These are phyloP conservation scores for Entosphenus tridentatus DNA, from an alignment of 2,113 vertebrate genomes.

Conservation along the genomic window DNA sequence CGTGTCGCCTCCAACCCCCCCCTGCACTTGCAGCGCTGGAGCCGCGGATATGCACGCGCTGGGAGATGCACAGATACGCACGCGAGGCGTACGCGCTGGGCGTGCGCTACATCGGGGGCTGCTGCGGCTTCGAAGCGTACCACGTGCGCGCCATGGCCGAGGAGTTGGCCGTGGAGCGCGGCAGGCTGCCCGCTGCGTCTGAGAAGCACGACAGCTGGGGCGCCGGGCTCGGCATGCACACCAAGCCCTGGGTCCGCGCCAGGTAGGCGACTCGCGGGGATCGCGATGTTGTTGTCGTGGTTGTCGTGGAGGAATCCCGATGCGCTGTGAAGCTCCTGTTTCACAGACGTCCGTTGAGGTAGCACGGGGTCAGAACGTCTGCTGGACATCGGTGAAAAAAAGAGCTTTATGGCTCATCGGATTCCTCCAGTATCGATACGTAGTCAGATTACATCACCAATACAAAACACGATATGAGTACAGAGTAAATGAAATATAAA, in stretches of 20 bases:
- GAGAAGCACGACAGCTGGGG: slow-evolving; percentile 84
- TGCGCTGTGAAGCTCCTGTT: not conserved
- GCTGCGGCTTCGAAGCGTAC: slow-evolving; percentile 83
- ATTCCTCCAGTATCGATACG: not conserved
- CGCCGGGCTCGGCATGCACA: slow-evolving; percentile 55
- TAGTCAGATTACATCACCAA: not conserved
- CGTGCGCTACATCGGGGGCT: slow-evolving; percentile 63
- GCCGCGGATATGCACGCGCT: slow-evolving; percentile 57
- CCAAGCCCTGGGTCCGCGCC: slow-evolving; percentile 87
- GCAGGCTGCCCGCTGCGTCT: slow-evolving; percentile 45
- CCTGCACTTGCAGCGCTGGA: slow-evolving; percentile 35
- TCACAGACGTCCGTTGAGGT: not conserved
- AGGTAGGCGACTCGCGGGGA: slow-evolving; percentile 30
- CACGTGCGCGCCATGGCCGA: slow-evolving; percentile 65
- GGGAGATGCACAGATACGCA: slow-evolving; percentile 81
- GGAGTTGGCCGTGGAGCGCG: slow-evolving; percentile 53
- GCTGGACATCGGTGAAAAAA: not conserved
- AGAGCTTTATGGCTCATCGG: not conserved
- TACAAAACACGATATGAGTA: too few species aligned
- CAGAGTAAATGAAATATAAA: too few species aligned
- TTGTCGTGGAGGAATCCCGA: not conserved
- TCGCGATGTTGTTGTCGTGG: not conserved
- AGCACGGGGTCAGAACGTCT: not conserved
- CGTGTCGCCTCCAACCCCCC: too few species aligned
- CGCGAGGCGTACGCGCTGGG: slow-evolving; percentile 59